Conservation (phyloP, 2,113 vertebrate genomes). For the human region DNA sequence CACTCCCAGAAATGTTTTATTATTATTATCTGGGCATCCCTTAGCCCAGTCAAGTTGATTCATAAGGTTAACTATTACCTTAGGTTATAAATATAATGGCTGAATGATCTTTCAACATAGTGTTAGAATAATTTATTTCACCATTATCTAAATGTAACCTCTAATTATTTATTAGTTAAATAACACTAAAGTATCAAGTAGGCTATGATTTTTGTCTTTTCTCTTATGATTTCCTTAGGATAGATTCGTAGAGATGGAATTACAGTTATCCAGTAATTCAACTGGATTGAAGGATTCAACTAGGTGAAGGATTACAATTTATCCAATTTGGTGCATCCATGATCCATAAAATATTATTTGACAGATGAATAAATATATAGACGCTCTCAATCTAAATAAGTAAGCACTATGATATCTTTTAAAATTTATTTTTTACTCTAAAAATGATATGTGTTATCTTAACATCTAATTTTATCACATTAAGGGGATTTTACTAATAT, state of each 20-base stretch:
- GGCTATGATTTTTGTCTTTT: background rate
- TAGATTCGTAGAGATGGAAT: background rate
- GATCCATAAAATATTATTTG: background rate
- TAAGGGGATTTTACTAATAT: background rate
- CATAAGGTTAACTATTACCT: background rate
- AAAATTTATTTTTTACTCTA: background rate
- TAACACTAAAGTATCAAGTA: background rate
- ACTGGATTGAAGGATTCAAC: too few relatives aligned
- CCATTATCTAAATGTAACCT: background rate
- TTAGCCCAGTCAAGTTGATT: background rate
- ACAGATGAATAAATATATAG: background rate
- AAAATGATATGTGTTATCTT: background rate
- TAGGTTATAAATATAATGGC: background rate
- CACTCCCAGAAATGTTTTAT: background rate
- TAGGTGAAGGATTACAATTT: background rate
- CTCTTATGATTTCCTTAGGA: background rate
- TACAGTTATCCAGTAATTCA: too few relatives aligned
- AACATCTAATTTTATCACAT: background rate
- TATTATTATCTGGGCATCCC: background rate
- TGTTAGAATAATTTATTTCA: background rate
- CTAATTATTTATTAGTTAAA: background rate
- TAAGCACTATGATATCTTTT: background rate
- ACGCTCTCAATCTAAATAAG: background rate
- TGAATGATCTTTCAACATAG: background rate
- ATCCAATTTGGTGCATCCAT: background rate